Base-by-base conservation (phyloP, 2,113 vertebrate genomes). In the Paraplagusia blochii region DNA sequence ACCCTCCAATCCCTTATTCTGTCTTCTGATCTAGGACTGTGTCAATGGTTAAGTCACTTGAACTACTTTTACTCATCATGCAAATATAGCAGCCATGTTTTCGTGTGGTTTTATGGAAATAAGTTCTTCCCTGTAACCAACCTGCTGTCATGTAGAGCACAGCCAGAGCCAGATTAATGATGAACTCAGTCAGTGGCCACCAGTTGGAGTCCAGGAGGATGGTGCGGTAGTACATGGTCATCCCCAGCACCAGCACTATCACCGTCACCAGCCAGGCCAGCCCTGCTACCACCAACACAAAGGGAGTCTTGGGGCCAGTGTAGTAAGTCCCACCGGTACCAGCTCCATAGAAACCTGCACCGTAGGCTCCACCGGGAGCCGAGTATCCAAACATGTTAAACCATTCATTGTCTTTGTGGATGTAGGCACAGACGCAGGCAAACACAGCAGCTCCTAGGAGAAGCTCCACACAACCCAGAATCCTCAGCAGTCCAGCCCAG, bases 361-460 rank as follows among this genome's bases (percentile, higher is more conserved):
- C 82, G 3, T 83, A 82, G 1, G 81, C 72, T 0, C 93, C 79
- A 0, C 94, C 94, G 0, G 94, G 91, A 53, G 92, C 92, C 0
- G 92, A 87, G 80, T 94, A 95, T 0, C 95, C 96, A 2, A 94
- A 97, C 89, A 91, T 82, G 85, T 97, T 98, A 81, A 92, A 95
- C 96, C 96, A 98, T 77, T 98, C 94, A 34, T 93, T 98, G 83
- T 98, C 97, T 82, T 98, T 98, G 88, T 99, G 94, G 53, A 99
- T 88, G 56, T 98, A 98, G 0, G 97, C 95, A 0, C 94, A 96
- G 57, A 98, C 91, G 38, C 96, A 99, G 43, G 97, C 97, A 18
- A 99, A 97, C 56, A 98, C 92, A 0, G 90, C 95, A 0, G 95
- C 94, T 0, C 97, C 97, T 61, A 97, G 85, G 42, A 99, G 91